phyloP scores from a whole-genome alignment of 2,113 vertebrate genomes.

The Cercocebus atys region DNA sequence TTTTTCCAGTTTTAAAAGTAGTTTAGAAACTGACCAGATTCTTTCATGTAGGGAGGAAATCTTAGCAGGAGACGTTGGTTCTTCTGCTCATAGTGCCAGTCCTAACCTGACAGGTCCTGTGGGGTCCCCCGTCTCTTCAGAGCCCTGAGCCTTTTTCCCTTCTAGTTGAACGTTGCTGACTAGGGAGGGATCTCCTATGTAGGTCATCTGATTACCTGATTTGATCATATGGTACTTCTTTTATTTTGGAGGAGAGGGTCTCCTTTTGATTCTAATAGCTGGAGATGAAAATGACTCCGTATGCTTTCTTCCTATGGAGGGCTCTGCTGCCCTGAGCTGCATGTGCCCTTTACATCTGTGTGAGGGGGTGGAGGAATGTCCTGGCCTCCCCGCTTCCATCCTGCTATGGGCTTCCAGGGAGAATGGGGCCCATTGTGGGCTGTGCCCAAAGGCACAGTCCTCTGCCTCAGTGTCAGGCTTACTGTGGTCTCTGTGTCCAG shows the following conservation, averaged over 20 bases:
- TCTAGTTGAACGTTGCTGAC: not conserved
- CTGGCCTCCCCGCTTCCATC: conserved; percentile 16
- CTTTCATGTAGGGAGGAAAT: not conserved
- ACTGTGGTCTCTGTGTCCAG: not conserved
- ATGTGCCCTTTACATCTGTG: conserved; percentile 59
- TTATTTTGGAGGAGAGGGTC: not conserved
- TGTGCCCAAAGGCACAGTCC: not conserved
- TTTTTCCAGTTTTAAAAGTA: conserved; percentile 14
- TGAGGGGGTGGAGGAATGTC: conserved; percentile 72
- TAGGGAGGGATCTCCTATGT: not conserved
- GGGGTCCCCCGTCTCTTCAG: not conserved
- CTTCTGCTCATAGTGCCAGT: not conserved
- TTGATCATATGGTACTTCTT: not conserved
- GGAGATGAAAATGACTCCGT: conserved; percentile 3
- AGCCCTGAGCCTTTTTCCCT: not conserved
- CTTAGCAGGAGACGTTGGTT: not conserved
- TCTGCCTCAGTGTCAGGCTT: not conserved
- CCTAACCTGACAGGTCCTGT: not conserved
- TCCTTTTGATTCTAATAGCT: not conserved
- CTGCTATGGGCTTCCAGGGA: conserved; percentile 42
- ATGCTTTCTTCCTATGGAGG: not conserved
- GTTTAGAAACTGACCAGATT: not conserved
- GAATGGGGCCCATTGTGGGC: conserved; percentile 69
- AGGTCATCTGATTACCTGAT: not conserved
- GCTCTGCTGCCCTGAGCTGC: conserved; percentile 38